Evolutionary conservation across 2,888 invertebrate species (phyloP), one percentile per base, ranked within the genome.

Genomic region (Hedya salicella): DNA sequence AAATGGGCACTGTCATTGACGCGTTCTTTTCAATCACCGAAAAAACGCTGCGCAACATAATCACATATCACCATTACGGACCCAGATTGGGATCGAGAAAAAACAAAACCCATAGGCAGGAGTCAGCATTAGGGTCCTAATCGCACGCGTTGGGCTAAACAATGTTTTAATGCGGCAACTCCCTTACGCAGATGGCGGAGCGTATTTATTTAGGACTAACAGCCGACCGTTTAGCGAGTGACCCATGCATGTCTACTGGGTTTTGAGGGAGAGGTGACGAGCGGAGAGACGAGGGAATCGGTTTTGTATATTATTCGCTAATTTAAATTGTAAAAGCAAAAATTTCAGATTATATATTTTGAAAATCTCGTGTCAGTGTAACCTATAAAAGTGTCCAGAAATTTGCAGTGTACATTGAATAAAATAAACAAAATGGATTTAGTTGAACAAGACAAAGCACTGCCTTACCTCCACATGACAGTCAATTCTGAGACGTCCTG

Each of bases 181-280:
- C 87, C 87, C 85, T 89, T 87, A 86, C 89, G 80, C 86, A 84
- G 86, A 85, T 84, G 87, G 83, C 74, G 73, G 78, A 76, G 79
- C 81, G 86, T 91, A 89, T 91, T 91, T 91, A 90, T 89, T 91
- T 90, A 91, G 91, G 91, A 88, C 89, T 86, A 88, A 91, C 90
- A 85, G 89, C 84, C 82, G 80, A 80, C 83, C 90, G 88, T 89
- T 91, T 91, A 91, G 89, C 85, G 83, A 81, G 74, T 82, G 81
- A 76, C 79, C 79, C 79, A 80, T 60, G 64, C 66, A 66, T 61
- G 66, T 61, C 61, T 66, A 61, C 52, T 59, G 48, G 74, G 73
- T 59, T 61, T 64, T 30, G 36, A 67, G 69, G 67, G 25, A 9
- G 67, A 63, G 70, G 67, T 19, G 4, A 67, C 0, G 52, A 57